Evolutionary conservation across 2,888 invertebrate species (phyloP), one percentile per base, ranked within the genome.

Genomic region (Plebejus anna): DNA sequence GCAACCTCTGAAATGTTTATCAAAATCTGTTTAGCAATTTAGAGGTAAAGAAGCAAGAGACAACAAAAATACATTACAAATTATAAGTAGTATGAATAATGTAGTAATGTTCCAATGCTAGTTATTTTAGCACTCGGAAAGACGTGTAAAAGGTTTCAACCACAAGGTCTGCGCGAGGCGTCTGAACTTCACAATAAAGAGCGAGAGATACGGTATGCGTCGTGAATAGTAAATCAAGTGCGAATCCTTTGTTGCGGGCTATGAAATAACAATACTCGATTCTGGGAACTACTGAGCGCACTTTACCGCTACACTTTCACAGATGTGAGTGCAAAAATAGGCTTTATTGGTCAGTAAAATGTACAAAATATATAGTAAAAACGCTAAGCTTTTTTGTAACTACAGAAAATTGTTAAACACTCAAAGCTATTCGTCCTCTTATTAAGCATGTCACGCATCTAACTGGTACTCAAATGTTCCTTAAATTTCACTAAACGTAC

Each of bases 221-320:
- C 66, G 66, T 66, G 66, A 66, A 66, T 66, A 66, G 32, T 66
- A 36, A 66, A 66, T 66, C 32, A 61, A 9, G 66, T 36, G 32
- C 22, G 32, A 66, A 66, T 66, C 66, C 66, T 32, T 66, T 66
- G 32, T 66, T 36, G 16, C 13, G 66, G 66, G 66, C 66, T 66
- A 36, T 66, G 66, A 66, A 32, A 66, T 66, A 66, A 32, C 66
- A 16, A 66, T 32, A 66, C 66, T 32, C 2, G 66, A 36, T 66
- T 66, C 66, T 66, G 5, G 32, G 13, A 66, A 66, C 66, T 36
- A 36, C 66, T 66, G 0, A 13, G 32, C 32, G 32, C 16, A 66
- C 32, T 66, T 13, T 61, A 61, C 28, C 28, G 28, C 28, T 11
- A 28, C 28, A 61, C 28, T 11, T 61, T 11, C 61, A 22, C n/a